Conservation (phyloP, 2,888 invertebrate species). For the Prenolepis imparis region DNA sequence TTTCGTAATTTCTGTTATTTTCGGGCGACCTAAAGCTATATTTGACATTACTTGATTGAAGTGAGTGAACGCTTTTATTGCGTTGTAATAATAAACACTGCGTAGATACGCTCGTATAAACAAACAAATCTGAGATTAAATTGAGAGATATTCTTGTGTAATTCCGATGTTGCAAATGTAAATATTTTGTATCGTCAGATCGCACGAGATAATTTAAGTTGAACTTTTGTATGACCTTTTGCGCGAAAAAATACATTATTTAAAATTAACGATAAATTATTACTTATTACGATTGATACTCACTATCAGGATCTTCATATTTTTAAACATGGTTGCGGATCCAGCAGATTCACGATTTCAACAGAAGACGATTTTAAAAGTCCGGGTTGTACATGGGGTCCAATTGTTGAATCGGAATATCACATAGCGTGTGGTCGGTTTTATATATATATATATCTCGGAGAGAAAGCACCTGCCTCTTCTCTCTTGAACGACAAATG, state of each 20-base stretch:
- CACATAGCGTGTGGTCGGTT: background rate
- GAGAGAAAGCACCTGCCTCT: conserved; percentile 54
- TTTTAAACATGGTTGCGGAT: conserved; percentile 7
- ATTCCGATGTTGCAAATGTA: background rate
- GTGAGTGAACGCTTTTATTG: conserved; percentile 17
- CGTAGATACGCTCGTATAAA: background rate
- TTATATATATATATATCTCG: conserved; percentile 41
- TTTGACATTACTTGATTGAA: background rate
- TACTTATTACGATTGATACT: conserved; percentile 41
- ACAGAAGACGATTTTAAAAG: background rate
- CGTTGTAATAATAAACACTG: background rate
- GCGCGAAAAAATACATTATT: background rate
- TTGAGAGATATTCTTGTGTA: background rate
- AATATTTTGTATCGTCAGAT: background rate
- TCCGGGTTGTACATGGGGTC: background rate
- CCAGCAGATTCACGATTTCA: background rate
- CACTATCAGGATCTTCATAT: conserved; percentile 68
- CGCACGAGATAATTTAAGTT: background rate
- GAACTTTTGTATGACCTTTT: background rate
- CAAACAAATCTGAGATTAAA: background rate
- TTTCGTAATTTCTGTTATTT: background rate
- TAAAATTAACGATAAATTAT: background rate
- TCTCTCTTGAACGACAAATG: conserved; percentile 35
- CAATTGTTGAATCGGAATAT: background rate
- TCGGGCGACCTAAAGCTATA: background rate